Evolutionary conservation across 2,113 vertebrate genomes (phyloP).

Genomic region (Vireo altiloquus): DNA sequence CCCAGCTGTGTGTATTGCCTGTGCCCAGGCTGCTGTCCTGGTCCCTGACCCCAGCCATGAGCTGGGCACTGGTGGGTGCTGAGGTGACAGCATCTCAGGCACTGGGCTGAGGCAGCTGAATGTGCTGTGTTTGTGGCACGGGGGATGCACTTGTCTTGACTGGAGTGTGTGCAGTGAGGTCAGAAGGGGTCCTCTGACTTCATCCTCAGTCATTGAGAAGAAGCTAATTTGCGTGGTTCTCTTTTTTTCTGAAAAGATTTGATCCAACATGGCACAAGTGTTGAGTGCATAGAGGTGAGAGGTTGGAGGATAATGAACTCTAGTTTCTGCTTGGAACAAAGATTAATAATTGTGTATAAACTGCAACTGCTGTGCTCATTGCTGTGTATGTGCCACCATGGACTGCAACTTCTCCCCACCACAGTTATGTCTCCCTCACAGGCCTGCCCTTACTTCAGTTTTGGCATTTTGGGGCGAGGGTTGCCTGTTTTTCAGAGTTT

Average conservation of each 20-base stretch:
- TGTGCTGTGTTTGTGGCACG: not conserved
- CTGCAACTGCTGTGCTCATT: not conserved
- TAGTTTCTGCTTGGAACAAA: not conserved
- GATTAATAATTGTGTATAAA: not conserved
- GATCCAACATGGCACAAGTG: not conserved
- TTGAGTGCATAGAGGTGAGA: not conserved
- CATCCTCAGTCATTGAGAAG: fast-evolving
- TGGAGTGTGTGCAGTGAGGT: not conserved
- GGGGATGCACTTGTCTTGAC: not conserved
- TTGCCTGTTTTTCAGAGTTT: not conserved
- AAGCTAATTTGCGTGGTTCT: not conserved
- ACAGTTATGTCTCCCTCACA: not conserved
- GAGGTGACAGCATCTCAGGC: not conserved
- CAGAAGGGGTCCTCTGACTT: not conserved
- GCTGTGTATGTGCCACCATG: fast-evolving
- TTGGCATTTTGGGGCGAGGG: not conserved
- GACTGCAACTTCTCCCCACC: not conserved
- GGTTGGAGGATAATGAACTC: not conserved
- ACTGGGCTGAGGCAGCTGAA: not conserved
- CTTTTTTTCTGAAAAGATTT: not conserved
- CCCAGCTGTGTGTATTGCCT: fast-evolving
- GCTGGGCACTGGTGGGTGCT: fast-evolving
- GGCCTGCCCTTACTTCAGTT: not conserved
- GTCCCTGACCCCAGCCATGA: not conserved
- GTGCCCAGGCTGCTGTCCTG: not conserved